Conservation (phyloP, 1,140 invertebrate species). For the Babylonia areolata region DNA sequence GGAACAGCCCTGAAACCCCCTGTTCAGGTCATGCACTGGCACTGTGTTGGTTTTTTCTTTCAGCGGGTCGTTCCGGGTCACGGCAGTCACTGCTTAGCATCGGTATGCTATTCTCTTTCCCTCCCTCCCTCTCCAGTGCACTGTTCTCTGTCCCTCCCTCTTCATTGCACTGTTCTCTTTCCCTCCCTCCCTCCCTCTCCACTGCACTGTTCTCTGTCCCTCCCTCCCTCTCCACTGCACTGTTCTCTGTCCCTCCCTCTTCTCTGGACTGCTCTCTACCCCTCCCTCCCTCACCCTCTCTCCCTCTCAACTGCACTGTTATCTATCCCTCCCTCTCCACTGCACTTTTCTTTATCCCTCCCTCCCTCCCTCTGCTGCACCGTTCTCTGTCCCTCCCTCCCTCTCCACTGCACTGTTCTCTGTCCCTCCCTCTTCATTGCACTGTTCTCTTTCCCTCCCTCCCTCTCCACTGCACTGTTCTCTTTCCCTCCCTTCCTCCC, state of each 20-base stretch:
- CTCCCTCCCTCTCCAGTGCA: neutral
- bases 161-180: neutral
- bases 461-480: neutral
- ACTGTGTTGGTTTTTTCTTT: constrained; percentile 7
- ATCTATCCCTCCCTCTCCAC: neutral
- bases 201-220: neutral
- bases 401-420: neutral
- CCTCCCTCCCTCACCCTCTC: neutral
- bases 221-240: neutral
- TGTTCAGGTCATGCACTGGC: too few relatives aligned
- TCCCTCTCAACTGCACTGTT: neutral
- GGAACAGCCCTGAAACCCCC: too few relatives aligned
- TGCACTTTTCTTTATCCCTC: neutral
- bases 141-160: neutral
- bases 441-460: neutral
- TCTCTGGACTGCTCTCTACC: too few relatives aligned
- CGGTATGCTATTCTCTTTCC: constrained; percentile 35
- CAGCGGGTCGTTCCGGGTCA: constrained; percentile 43
- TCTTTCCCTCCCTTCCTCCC: neutral
- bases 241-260: neutral
- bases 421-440: neutral
- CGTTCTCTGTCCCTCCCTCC: neutral
- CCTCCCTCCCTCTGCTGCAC: neutral
- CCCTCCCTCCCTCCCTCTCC: neutral
- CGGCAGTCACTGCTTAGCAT: constrained; percentile 47